Percentiles rank a stretch among this genome's conserved stretches.
Conservation (phyloP, 2,797 vertebrate genomes). For the Diceros bicornis region DNA sequence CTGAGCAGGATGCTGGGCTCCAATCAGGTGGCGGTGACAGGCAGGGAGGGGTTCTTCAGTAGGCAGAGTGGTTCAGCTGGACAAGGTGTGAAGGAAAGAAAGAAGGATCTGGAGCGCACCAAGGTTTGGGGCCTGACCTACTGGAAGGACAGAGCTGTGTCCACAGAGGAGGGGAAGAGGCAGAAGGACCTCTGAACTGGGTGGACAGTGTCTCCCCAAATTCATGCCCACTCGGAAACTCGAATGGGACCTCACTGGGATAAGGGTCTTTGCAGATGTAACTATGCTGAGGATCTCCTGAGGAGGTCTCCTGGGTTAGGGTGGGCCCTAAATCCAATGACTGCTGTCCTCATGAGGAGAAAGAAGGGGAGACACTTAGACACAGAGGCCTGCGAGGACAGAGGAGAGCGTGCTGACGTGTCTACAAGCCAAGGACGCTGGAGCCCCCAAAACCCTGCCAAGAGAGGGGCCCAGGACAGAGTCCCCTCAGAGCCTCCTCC, state of each 20-base stretch:
- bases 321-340: no score
- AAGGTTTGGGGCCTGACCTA: rapidly evolving
- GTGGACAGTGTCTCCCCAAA: background rate
- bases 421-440: background rate
- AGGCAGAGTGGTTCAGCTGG: background rate
- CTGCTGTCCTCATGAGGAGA: background rate
- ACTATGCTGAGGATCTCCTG: background rate
- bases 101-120: rapidly evolving
- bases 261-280: background rate
- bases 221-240: background rate
- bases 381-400: rapidly evolving
- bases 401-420: rapidly evolving
- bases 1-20: background rate
- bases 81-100: background rate
- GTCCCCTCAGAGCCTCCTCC: background rate
- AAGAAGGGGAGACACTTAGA: rapidly evolving
- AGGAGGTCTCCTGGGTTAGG: background rate
- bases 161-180: no score
- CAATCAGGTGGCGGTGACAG: rapidly evolving
- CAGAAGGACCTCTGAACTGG: background rate
- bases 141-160: background rate
- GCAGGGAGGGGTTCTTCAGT: rapidly evolving
- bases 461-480: background rate
- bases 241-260: background rate
- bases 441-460: background rate